A percentile compares a stretch with the other conserved stretches of the same genome.
phyloP scores from a whole-genome alignment of 2,797 vertebrate genomes.

The Knipowitschia caucasica region DNA sequence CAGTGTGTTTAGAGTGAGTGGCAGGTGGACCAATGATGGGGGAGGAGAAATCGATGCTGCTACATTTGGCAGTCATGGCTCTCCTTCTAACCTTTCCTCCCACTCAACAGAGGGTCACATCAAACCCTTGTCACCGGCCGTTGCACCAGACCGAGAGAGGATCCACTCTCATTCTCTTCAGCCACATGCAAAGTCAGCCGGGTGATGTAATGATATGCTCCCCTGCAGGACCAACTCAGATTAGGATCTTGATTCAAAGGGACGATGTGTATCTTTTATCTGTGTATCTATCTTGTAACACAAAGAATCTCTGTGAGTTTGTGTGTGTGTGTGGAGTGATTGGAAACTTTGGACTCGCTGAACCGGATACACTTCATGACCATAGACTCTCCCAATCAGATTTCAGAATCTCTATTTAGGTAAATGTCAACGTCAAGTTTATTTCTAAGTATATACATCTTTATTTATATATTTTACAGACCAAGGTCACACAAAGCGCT shows the following conservation, averaged over 20 bases:
- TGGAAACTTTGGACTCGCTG: too few species aligned
- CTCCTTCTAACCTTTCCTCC: conserved; percentile 62
- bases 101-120: conserved; percentile 53
- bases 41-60: conserved; percentile 61
- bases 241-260: background rate
- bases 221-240: background rate
- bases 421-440: too few species aligned
- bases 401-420: too few species aligned
- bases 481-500: too few species aligned
- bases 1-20: conserved; percentile 61
- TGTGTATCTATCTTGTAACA: too few species aligned
- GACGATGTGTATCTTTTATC: too few species aligned
- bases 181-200: conserved; percentile 10
- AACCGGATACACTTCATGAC: too few species aligned
- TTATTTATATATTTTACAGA: too few species aligned
- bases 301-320: too few species aligned
- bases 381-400: too few species aligned
- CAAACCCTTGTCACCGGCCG: conserved; percentile 46
- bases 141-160: conserved; percentile 26
- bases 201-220: background rate
- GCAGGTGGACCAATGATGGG: conserved; percentile 52
- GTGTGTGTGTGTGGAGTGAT: too few species aligned
- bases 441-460: too few species aligned
- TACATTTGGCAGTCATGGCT: conserved; percentile 65
- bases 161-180: conserved; percentile 18